Percentiles rank a stretch among this genome's conserved stretches.
Conservation (phyloP, 2,888 invertebrate genomes). For the Drosophila algonquin region DNA sequence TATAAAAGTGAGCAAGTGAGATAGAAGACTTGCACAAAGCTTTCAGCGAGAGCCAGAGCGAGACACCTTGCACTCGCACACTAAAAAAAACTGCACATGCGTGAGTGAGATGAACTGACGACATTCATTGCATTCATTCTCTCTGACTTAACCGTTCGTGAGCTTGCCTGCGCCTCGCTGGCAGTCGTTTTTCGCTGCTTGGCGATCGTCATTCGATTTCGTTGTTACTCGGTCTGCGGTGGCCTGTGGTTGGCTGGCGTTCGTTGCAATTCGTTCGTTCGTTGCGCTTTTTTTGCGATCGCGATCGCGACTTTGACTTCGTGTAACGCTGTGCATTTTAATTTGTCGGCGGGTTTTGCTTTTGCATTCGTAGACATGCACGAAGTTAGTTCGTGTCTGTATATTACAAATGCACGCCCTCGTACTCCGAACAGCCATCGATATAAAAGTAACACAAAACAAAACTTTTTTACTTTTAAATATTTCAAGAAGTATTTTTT, state of each 20-base stretch:
- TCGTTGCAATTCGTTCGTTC: conserved; percentile 63
- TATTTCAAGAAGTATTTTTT: no score
- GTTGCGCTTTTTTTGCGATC: conserved; percentile 5
- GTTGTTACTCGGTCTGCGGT: background rate
- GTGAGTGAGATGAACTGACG: background rate
- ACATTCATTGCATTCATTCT: background rate
- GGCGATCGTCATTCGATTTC: conserved; percentile 2
- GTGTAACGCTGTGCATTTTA: conserved; percentile 65
- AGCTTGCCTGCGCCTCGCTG: conserved; percentile 16
- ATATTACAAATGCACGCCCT: no score
- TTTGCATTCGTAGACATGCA: conserved; percentile 36
- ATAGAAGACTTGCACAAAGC: background rate
- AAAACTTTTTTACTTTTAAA: no score
- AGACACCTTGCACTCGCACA: background rate
- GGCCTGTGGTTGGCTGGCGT: conserved; percentile 14
- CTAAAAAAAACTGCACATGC: background rate
- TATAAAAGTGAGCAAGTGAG: background rate
- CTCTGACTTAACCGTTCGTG: background rate
- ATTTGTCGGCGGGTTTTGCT: conserved; percentile 52
- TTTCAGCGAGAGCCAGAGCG: background rate
- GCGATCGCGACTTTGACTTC: conserved; percentile 45
- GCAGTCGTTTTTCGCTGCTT: conserved; percentile 5
- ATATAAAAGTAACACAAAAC: no score
- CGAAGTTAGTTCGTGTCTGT: conserved; percentile 51
- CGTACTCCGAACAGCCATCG: no score